Percentiles rank a stretch among this genome's conserved stretches.
Evolutionary conservation across 2,797 vertebrate species (phyloP).

Genomic region (Cyprinella venusta): DNA sequence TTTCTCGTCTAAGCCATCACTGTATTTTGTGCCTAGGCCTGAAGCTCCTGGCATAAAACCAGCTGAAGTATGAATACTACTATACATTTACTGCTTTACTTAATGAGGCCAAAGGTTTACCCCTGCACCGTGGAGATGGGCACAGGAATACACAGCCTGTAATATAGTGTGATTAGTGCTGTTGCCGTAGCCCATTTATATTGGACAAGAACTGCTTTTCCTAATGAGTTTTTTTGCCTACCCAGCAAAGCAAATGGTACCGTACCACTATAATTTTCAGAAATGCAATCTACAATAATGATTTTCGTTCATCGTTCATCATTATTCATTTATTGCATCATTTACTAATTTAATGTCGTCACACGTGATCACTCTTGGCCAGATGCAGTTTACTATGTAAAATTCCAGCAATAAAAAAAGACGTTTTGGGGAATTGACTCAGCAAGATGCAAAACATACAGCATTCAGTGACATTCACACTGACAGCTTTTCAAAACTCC

Average conservation of each 20-base stretch:
- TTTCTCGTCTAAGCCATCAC: neutral
- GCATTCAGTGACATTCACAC: neutral
- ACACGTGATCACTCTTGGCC: neutral
- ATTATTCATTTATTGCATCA: conserved; percentile 4
- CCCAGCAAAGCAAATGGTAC: neutral
- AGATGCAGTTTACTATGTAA: neutral
- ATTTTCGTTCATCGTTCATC: neutral
- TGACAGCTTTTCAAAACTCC: neutral
- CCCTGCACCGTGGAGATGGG: neutral
- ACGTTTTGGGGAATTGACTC: neutral
- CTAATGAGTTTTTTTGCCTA: conserved; percentile 14
- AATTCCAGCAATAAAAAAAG: neutral
- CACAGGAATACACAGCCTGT: conserved; percentile 1
- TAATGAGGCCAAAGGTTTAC: conserved; percentile 29
- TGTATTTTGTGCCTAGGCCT: neutral
- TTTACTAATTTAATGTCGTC: conserved; percentile 9
- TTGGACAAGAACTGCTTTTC: neutral
- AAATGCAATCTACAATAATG: neutral
- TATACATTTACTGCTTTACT: conserved; percentile 22
- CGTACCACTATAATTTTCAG: neutral
- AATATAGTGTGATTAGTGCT: conserved; percentile 8
- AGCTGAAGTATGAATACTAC: conserved; percentile 23
- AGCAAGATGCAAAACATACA: neutral
- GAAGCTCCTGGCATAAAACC: conserved; percentile 18
- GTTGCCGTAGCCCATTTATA: neutral